Base-by-base conservation (phyloP, 1,140 invertebrate genomes). In the Brachionus calyciflorus region DNA sequence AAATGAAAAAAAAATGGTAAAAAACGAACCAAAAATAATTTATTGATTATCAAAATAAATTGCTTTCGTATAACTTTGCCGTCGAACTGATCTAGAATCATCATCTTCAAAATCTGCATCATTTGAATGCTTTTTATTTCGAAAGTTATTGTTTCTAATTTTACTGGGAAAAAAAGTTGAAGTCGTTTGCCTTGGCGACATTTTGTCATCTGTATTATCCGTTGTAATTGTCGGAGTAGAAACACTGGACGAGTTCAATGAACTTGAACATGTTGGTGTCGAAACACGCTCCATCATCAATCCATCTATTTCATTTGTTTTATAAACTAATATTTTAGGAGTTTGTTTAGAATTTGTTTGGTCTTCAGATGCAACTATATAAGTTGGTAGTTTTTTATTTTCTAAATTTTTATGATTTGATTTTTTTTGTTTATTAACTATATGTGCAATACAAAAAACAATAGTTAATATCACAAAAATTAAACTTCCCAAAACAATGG, bases 391-490 rank as follows among this genome's bases (percentile, higher is more conserved):
- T n/a, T n/a, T n/a, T n/a, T n/a, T n/a, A n/a, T n/a, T n/a, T n/a
- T n/a, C n/a, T n/a, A n/a, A n/a, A n/a, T n/a, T n/a, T n/a, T n/a
- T n/a, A n/a, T n/a, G 4, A 37, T 37, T 37, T 37, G 33, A 37
- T 37, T 17, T 17, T 40, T 65, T 65, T 4, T 21, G 7, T 28
- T 24, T 65, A 21, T 65, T 65, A 19, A 48, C 57, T 33, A 26
- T 33, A 28, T 44, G 44, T 14, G 46, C 14, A 37, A 41, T 19
- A 44, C 49, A 40, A 51, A 51, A 40, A 7, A 57, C 1, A 17
- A 76, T 21, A 53, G 33, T 40, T 51, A 78, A 12, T 12, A 77
- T n/a, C n/a, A 37, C 24, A 28, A 69, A 49, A 10, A 77, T 77
- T 19, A 57, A 12, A 12, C 26, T 30, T 12, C 5, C 69, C 3